Evolutionary conservation across 30 jellyfish, hydroid and myxozoan genomes (phyloP).

Genomic region (Cassiopea andromeda): DNA sequence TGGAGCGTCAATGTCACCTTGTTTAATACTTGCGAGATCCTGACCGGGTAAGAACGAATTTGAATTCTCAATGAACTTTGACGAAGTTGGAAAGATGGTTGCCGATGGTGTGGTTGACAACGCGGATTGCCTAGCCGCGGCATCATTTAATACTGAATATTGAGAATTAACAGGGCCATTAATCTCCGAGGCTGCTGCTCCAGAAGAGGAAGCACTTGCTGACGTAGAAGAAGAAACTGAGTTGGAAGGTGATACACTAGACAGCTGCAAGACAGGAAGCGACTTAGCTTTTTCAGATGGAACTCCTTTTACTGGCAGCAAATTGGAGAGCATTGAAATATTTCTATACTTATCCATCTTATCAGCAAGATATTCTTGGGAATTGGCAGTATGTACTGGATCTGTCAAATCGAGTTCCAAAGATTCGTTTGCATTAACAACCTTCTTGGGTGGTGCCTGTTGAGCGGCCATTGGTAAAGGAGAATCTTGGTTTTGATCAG

Average conservation of each 20-base stretch:
- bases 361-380: conserved; percentile 5
- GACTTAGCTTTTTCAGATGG: conserved; percentile 35
- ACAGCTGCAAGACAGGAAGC: neutral
- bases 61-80: neutral
- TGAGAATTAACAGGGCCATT: conserved; percentile 3
- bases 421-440: neutral
- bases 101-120: conserved; percentile 11
- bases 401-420: conserved; percentile 63
- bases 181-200: neutral
- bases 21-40: conserved; percentile 12
- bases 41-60: neutral
- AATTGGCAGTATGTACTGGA: conserved; percentile 47
- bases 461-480: neutral
- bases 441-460: neutral
- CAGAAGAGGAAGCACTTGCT: conserved; percentile 9
- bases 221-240: conserved; percentile 2
- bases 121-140: neutral
- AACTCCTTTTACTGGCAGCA: conserved; percentile 54
- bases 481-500: neutral
- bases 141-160: conserved; percentile 16
- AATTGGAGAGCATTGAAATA: conserved; percentile 47
- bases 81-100: conserved; percentile 13
- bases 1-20: conserved; percentile 70
- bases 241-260: neutral
- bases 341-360: conserved; percentile 46